phyloP scores from a whole-genome alignment of 1,140 invertebrate species.

The Pinna nobilis region DNA sequence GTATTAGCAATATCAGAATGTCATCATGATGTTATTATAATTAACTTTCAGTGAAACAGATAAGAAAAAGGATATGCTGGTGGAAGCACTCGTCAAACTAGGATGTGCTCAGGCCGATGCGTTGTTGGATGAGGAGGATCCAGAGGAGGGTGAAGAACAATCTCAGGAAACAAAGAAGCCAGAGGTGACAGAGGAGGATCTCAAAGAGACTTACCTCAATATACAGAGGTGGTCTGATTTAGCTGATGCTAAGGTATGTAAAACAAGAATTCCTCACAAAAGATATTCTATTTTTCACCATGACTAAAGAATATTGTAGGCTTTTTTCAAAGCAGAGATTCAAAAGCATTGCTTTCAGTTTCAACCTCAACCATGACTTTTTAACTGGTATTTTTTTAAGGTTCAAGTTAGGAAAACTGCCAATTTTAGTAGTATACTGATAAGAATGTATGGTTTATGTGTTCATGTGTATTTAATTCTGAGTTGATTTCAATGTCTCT shows the following conservation, averaged over 20 bases:
- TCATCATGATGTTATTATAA: not conserved
- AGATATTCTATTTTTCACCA: not conserved
- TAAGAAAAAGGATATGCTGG: slow-evolving; percentile 84
- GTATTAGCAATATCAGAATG: not conserved
- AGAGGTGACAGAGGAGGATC: slow-evolving; percentile 74
- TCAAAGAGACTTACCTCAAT: slow-evolving; percentile 82
- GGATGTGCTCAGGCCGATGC: slow-evolving; percentile 71
- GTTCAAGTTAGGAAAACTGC: no score
- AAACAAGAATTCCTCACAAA: not conserved
- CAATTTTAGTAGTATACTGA: no score
- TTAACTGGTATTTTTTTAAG: no score
- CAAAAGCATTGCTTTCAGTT: not conserved
- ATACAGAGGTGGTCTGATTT: slow-evolving; percentile 87
- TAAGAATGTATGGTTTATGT: no score
- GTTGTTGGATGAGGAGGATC: slow-evolving; percentile 8
- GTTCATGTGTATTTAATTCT: no score
- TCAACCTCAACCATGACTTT: not conserved
- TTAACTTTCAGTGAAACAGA: slow-evolving; percentile 83
- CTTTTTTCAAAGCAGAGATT: no score
- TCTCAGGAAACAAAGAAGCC: slow-evolving; percentile 7
- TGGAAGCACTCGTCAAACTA: slow-evolving; percentile 88
- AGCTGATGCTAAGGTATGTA: slow-evolving; percentile 83
- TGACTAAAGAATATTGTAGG: not conserved
- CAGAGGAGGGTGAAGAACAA: slow-evolving; percentile 3
- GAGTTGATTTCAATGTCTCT: not conserved